Evolutionary conservation across 2,888 invertebrate genomes (phyloP).

Genomic region (Congeria kusceri): DNA sequence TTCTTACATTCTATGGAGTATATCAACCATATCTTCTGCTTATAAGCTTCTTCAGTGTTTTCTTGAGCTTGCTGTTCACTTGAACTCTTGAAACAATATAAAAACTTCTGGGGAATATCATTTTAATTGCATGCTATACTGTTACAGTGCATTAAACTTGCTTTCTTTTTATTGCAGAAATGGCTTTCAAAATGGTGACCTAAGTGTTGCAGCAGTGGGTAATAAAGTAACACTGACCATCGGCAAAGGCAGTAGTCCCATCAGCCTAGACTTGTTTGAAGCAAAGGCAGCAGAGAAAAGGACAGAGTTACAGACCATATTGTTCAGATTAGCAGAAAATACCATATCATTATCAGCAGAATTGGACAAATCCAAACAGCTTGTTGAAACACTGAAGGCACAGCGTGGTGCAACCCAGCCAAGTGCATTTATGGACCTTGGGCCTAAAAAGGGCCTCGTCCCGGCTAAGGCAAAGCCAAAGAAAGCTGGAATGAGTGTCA

Average conservation of each 20-base stretch:
- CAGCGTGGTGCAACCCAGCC: slow-evolving; percentile 62
- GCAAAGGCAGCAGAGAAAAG: slow-evolving; percentile 80
- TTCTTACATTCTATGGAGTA: too few species aligned
- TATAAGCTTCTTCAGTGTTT: too few species aligned
- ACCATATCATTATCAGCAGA: slow-evolving; percentile 70
- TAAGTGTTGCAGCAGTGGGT: slow-evolving; percentile 74
- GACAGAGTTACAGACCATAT: slow-evolving; percentile 75
- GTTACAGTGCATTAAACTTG: too few species aligned
- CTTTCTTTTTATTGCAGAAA: slow-evolving; percentile 66
- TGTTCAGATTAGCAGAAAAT: slow-evolving; percentile 78
- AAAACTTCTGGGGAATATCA: too few species aligned
- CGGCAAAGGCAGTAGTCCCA: slow-evolving; percentile 72
- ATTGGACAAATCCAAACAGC: slow-evolving; percentile 74
- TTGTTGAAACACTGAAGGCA: slow-evolving; percentile 72
- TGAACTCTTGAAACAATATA: too few species aligned
- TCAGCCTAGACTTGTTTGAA: slow-evolving; percentile 80
- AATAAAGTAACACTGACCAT: slow-evolving; percentile 76
- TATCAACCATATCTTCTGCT: too few species aligned
- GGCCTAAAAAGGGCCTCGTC: slow-evolving; percentile 71
- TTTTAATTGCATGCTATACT: too few species aligned
- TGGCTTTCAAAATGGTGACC: slow-evolving; percentile 74
- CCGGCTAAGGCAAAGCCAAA: slow-evolving; percentile 74
- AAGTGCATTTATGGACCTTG: slow-evolving; percentile 70
- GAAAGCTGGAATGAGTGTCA: slow-evolving; percentile 82
- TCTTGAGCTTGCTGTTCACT: too few species aligned